Conservation (phyloP, 1,140 invertebrate genomes). For the Euura lappo region DNA sequence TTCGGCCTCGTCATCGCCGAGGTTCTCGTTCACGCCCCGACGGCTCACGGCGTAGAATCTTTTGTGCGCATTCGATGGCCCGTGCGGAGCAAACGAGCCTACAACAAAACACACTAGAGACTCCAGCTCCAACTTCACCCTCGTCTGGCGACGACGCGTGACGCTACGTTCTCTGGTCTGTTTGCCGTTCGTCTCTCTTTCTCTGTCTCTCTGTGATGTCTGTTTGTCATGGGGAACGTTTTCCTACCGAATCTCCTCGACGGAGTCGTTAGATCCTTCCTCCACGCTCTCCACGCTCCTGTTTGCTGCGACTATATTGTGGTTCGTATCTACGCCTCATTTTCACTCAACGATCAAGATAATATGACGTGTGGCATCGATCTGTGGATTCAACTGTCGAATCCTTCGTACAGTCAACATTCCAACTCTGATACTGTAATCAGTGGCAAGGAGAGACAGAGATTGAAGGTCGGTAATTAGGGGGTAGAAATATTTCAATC, state of each 20-base stretch:
- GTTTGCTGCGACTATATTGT: background rate
- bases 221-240: too few relatives aligned
- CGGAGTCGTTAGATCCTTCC: background rate
- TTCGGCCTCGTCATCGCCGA: background rate
- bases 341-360: too few relatives aligned
- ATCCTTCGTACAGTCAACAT: too few relatives aligned
- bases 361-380: background rate
- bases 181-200: background rate
- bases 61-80: constrained; percentile 46
- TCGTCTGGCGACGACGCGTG: background rate
- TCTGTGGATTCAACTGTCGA: too few relatives aligned
- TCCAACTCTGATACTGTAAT: too few relatives aligned
- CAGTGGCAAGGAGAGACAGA: too few relatives aligned
- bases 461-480: too few relatives aligned
- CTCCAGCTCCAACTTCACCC: constrained; percentile 8
- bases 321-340: too few relatives aligned
- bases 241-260: too few relatives aligned
- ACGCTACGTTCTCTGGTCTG: background rate
- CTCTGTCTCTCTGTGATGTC: background rate
- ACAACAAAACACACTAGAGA: constrained; percentile 38
- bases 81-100: constrained; percentile 46
- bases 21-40: background rate
- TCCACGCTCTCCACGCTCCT: background rate
- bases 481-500: too few relatives aligned
- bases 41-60: constrained; percentile 19